phyloP scores from a whole-genome alignment of 2,888 invertebrate species.

The Phorcus lineatus region DNA sequence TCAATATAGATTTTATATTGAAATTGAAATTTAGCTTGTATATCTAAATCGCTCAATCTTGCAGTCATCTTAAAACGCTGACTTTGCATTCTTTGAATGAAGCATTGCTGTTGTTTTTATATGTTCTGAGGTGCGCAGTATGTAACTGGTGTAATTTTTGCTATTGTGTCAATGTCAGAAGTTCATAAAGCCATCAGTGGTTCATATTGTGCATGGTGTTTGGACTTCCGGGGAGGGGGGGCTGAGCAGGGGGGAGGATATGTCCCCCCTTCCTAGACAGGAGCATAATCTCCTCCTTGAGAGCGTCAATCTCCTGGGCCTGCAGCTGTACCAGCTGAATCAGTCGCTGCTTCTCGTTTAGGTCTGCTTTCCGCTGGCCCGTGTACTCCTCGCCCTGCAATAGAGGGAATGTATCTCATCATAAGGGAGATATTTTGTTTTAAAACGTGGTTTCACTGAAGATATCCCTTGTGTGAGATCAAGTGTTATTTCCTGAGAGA shows the following conservation, averaged over 20 bases:
- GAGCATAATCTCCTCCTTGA: conserved; percentile 75
- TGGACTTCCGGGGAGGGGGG: conserved; percentile 68
- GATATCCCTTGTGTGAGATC: no score
- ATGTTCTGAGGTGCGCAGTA: no score
- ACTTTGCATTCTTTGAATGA: no score
- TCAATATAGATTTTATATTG: no score
- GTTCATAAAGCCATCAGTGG: conserved; percentile 42
- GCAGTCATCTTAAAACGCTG: no score
- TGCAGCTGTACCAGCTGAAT: conserved; percentile 75
- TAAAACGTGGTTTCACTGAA: no score
- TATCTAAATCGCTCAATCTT: no score
- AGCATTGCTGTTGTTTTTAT: no score
- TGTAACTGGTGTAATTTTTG: no score
- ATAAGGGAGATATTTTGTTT: no score
- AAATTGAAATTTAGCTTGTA: no score
- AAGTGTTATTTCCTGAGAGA: no score
- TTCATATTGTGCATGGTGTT: conserved; percentile 55
- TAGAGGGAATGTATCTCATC: background rate
- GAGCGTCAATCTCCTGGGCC: conserved; percentile 75
- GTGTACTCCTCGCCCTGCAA: conserved; percentile 70
- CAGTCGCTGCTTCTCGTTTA: conserved; percentile 72
- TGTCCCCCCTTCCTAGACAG: conserved; percentile 76
- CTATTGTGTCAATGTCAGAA: background rate
- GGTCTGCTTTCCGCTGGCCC: conserved; percentile 68
- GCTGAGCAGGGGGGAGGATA: conserved; percentile 75